Evolutionary conservation across 2,113 vertebrate genomes (phyloP).

Genomic region (Alethe castanea): DNA sequence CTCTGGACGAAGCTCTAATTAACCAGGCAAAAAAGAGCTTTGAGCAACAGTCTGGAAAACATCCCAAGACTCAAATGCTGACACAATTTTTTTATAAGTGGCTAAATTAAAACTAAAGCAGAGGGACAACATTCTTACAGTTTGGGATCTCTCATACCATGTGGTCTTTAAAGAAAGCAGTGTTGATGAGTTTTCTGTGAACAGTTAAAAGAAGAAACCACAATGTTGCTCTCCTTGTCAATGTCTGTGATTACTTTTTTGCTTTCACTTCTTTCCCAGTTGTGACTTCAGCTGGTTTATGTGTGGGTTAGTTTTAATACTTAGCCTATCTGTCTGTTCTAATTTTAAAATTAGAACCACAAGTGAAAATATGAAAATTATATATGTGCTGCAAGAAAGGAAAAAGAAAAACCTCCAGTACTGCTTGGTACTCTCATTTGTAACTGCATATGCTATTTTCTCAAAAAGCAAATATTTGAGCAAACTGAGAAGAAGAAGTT

Average conservation of each 20-base stretch:
- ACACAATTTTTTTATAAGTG: constrained; percentile 26
- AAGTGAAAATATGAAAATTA: neutral
- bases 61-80: neutral
- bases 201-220: neutral
- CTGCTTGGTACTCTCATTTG: neutral
- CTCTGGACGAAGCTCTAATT: constrained; percentile 8
- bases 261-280: neutral
- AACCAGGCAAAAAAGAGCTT: neutral
- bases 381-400: neutral
- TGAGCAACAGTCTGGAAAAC: constrained; percentile 13
- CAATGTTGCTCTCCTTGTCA: neutral
- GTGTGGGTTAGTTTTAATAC: neutral
- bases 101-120: constrained; percentile 30
- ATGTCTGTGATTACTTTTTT: neutral
- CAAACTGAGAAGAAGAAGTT: neutral
- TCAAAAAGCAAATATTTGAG: neutral
- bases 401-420: neutral
- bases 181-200: neutral
- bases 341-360: neutral
- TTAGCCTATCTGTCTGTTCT: neutral
- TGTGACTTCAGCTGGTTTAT: neutral
- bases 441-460: neutral
- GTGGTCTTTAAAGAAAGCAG: neutral
- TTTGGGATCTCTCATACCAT: neutral
- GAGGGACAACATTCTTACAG: neutral